Evolutionary conservation across 2,888 invertebrate genomes (phyloP), one percentile per base, ranked within the genome.

Genomic region (Cyrtodaria siliqua): DNA sequence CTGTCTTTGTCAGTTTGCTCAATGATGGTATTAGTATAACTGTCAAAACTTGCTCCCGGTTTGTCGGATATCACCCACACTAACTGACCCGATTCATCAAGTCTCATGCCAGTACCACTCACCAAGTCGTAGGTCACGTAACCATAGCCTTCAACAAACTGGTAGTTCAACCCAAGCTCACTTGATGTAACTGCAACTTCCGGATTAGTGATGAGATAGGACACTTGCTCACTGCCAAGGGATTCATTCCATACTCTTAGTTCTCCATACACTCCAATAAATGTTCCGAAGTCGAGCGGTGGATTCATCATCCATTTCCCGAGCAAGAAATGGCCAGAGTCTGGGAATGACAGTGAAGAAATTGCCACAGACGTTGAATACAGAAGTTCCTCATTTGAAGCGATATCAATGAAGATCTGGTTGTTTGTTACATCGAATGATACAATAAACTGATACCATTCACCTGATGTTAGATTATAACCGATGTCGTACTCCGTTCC

Each of bases 201-300:
- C n/a, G 50, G 40, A 38, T 52, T 44, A 40, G 27, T 59, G 6
- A 57, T 60, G 3, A 71, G 62, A 14, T 60, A 38, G n/a, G 60
- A 59, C 24, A 71, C 29, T 24, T 71, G 49, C 38, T 33, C 4
- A 3, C n/a, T 33, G 26, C 75, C 62, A 24, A 86, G 55, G 24
- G 67, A 61, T 27, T 62, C 64, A 29, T 79, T 73, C 85, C 87
- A 87, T 2, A 85, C 62, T 47, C 83, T 66, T 0, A 88, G 49
- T 56, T 83, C 82, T 56, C 84, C 77, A 49, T 77, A 44, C 6
- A 71, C 29, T 1, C 80, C 80, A 24, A 42, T 14, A 29, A 77
- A 71, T 6, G n/a, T 16, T 12, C 67, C 68, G 64, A 81, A 77
- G 1, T 66, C 26, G 2, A 67, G 12, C 29, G 76, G 80, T 24